Percentiles rank a stretch among this genome's conserved stretches.
Conservation (phyloP, 2,888 invertebrate species). For the Erynnis tages region DNA sequence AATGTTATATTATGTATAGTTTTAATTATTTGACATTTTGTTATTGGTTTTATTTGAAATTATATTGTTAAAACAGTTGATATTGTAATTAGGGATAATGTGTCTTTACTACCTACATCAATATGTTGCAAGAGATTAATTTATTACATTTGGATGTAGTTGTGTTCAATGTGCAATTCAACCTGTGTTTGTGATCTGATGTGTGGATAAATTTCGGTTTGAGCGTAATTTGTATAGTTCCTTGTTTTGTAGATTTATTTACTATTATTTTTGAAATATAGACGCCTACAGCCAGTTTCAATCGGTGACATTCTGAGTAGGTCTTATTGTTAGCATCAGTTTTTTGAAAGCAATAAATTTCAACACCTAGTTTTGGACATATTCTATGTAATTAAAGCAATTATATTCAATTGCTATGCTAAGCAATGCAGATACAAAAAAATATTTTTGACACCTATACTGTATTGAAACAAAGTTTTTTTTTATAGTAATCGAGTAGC, state of each 20-base stretch:
- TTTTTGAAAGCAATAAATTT: slow-evolving; percentile 60
- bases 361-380: slow-evolving; percentile 47
- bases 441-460: no score
- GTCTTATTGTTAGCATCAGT: slow-evolving; percentile 75
- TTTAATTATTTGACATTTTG: slow-evolving; percentile 69
- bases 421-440: no score
- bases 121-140: slow-evolving; percentile 74
- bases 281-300: slow-evolving; percentile 21
- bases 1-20: slow-evolving; percentile 58
- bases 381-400: slow-evolving; percentile 30
- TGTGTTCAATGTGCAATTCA: slow-evolving; percentile 74
- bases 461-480: no score
- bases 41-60: slow-evolving; percentile 67
- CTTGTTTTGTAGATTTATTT: slow-evolving; percentile 73
- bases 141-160: slow-evolving; percentile 72
- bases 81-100: slow-evolving; percentile 71
- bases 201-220: slow-evolving; percentile 67
- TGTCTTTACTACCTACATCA: slow-evolving; percentile 48
- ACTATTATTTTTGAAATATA: slow-evolving; percentile 44
- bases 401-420: slow-evolving; percentile 12
- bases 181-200: slow-evolving; percentile 79
- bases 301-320: slow-evolving; percentile 44
- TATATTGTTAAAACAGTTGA: slow-evolving; percentile 73
- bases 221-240: slow-evolving; percentile 76
- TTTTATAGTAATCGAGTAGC: no score